Evolutionary conservation across 2,113 vertebrate genomes (phyloP).

Genomic region (Vulpes lagopus): DNA sequence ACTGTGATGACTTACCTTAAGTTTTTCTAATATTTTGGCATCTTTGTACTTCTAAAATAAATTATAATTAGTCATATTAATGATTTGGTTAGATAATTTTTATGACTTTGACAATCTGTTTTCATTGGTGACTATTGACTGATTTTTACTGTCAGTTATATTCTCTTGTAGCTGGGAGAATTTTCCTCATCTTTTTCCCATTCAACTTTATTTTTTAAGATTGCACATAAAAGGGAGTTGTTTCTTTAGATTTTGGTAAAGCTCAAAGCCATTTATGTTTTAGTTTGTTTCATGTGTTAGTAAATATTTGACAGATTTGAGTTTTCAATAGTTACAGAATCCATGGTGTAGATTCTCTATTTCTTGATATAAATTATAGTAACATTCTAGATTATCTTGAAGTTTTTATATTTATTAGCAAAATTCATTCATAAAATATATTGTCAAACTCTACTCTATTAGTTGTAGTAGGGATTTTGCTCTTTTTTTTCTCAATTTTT

Average conservation of each 20-base stretch:
- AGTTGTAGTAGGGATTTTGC: not conserved
- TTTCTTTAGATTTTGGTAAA: not conserved
- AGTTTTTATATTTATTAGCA: slow-evolving; percentile 12
- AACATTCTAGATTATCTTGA: not conserved
- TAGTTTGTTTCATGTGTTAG: not conserved
- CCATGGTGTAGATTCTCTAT: not conserved
- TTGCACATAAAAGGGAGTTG: not conserved
- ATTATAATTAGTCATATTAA: not conserved
- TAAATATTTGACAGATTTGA: not conserved
- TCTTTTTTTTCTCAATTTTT: not conserved
- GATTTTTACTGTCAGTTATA: not conserved
- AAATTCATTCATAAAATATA: not conserved
- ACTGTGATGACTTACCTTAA: not conserved
- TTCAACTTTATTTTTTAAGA: not conserved
- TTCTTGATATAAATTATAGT: not conserved
- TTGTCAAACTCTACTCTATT: not conserved
- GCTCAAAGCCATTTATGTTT: not conserved
- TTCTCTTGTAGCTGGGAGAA: not conserved
- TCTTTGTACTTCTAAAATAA: not conserved
- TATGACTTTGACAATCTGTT: not conserved
- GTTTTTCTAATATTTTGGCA: not conserved
- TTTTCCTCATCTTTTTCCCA: not conserved
- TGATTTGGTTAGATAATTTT: not conserved
- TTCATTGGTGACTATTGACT: not conserved
- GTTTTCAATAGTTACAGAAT: not conserved